A percentile compares a stretch with the other conserved stretches of the same genome.
phyloP scores from a whole-genome alignment of 2,888 invertebrate species.

The Eurytoma californica region DNA sequence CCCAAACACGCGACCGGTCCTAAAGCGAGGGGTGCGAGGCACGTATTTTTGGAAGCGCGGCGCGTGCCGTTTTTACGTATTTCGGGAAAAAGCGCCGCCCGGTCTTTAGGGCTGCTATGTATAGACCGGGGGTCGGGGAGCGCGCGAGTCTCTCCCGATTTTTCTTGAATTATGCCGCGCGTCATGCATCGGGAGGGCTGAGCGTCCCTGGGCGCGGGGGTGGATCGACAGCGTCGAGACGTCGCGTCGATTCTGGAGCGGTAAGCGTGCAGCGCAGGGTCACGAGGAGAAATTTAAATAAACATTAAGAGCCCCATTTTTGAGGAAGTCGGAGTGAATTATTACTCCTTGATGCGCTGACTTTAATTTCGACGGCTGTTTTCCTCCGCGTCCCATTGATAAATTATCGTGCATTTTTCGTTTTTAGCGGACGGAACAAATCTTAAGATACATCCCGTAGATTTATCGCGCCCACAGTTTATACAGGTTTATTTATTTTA shows the following conservation, averaged over 20 bases:
- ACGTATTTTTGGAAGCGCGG: constrained; percentile 67
- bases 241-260: constrained; percentile 44
- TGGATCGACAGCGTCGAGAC: constrained; percentile 1
- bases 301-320: constrained; percentile 35
- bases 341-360: constrained; percentile 6
- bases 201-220: background rate
- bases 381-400: background rate
- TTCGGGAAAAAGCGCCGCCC: constrained; percentile 66
- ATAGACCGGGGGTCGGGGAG: constrained; percentile 31
- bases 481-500: too few relatives aligned
- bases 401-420: too few relatives aligned
- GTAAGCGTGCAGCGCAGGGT: constrained; percentile 38
- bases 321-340: constrained; percentile 33
- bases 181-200: constrained; percentile 29
- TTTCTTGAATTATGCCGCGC: constrained; percentile 53
- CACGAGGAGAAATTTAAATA: constrained; percentile 44
- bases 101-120: constrained; percentile 48
- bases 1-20: background rate
- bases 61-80: constrained; percentile 67
- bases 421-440: too few relatives aligned
- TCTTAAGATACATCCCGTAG: too few relatives aligned
- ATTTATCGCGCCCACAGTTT: too few relatives aligned
- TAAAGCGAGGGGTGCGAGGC: constrained; percentile 18
- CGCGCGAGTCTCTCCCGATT: constrained; percentile 36
- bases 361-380: constrained; percentile 46